phyloP scores from a whole-genome alignment of 2,888 invertebrate genomes.

The Mylabris sibirica region DNA sequence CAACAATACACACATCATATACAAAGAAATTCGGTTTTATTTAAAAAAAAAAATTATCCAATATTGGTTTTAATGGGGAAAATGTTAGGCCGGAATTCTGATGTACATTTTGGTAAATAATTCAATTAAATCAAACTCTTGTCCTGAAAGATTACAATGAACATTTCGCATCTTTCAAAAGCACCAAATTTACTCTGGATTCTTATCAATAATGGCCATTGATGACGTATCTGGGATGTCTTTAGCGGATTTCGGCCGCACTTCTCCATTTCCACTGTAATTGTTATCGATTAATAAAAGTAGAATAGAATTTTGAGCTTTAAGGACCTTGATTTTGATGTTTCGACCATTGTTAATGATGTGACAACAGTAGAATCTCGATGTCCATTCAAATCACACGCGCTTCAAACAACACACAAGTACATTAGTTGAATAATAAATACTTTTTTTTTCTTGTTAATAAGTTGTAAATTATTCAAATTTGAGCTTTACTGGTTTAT shows the following conservation, averaged over 20 bases:
- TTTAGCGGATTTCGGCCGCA: constrained; percentile 12
- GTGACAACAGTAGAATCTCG: constrained; percentile 39
- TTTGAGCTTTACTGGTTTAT: background rate
- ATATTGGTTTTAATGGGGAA: background rate
- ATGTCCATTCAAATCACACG: constrained; percentile 37
- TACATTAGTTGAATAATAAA: constrained; percentile 16
- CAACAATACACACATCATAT: background rate
- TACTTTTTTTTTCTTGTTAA: background rate
- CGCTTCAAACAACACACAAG: constrained; percentile 37
- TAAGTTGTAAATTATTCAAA: background rate
- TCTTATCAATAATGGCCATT: constrained; percentile 14
- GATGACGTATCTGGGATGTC: constrained; percentile 24
- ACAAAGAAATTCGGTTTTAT: background rate
- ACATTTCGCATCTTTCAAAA: background rate
- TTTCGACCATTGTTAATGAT: constrained; percentile 35
- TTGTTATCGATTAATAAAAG: constrained; percentile 6
- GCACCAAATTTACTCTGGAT: constrained; percentile 22
- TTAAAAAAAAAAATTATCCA: background rate
- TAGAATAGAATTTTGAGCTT: constrained; percentile 23
- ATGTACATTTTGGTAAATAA: background rate
- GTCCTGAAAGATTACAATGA: background rate
- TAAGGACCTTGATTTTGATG: constrained; percentile 35
- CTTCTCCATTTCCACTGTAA: constrained; percentile 20
- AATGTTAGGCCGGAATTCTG: background rate
- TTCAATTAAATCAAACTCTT: background rate